Percentiles rank a stretch among this genome's conserved stretches.
phyloP scores from a whole-genome alignment of 2,888 invertebrate species.

The Amphiduros pacificus region DNA sequence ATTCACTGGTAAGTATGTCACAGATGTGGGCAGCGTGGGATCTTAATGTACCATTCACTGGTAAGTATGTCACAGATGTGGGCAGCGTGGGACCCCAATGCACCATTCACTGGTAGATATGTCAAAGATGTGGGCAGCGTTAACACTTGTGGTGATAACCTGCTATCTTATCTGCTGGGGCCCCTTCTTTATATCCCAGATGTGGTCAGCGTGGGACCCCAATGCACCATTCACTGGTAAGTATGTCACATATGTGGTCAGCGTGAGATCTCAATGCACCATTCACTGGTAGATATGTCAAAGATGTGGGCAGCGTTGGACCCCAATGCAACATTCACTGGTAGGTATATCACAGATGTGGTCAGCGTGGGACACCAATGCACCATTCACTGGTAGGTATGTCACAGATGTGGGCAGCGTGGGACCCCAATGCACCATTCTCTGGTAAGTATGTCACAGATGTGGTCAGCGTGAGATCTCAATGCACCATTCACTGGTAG shows the following conservation, averaged over 20 bases:
- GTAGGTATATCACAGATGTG: too few species aligned
- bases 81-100: constrained; percentile 53
- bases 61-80: constrained; percentile 67
- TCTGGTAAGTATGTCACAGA: constrained; percentile 60
- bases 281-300: too few species aligned
- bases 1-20: constrained; percentile 60
- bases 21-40: constrained; percentile 65
- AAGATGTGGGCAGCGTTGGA: constrained; percentile 63
- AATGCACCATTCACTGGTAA: constrained; percentile 43
- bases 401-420: constrained; percentile 67
- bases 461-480: constrained; percentile 62
- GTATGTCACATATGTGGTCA: too few species aligned
- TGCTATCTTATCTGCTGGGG: constrained; percentile 72
- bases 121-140: too few species aligned
- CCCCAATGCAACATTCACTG: constrained; percentile 37
- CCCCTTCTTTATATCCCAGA: constrained; percentile 70
- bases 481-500: constrained; percentile 43
- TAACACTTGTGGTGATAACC: constrained; percentile 63
- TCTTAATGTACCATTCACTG: constrained; percentile 36
- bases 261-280: too few species aligned
- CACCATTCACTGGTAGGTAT: too few species aligned
- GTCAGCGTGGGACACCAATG: too few species aligned
- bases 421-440: constrained; percentile 38
- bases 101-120: constrained; percentile 44
- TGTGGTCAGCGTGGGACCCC: constrained; percentile 62